Base-by-base conservation (phyloP, 2,113 vertebrate species). In the Anser cygnoides region DNA sequence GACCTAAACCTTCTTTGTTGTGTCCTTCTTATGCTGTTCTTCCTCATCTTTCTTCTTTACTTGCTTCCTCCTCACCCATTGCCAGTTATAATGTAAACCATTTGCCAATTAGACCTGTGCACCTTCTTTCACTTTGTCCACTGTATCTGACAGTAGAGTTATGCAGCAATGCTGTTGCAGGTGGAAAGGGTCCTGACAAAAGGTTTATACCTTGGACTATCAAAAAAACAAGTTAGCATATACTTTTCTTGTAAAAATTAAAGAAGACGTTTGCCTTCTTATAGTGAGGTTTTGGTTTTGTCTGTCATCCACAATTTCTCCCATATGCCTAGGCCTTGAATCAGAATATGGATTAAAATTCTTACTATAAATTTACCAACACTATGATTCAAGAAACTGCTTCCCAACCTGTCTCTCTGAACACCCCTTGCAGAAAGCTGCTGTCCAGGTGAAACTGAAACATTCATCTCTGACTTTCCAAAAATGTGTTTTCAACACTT, bases 1-100 rank as follows among this genome's bases (percentile, higher is more conserved):
- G 89, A 94, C 89, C 95, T 96, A 82, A 84, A 84, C 91, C 91
- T 95, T 77, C 89, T 74, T 92, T 93, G 90, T 91, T 52, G 85
- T 93, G 91, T 94, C 94, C 87, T 84, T 62, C 44, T 97, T 93
- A 77, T n/a, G 85, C 84, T 79, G 44, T 25, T 96, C 87, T 87
- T 92, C 80, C 61, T 68, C 90, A 67, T 84, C 89, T 83, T 52
- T 72, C 83, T 91, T 68, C 83, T 91, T 86, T 83, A 6, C 4
- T 31, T 62, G 44, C 58, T 87, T 31, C 33, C 52, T 92, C 26
- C 70, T 92, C 66, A 75, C n/a, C 65, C 65, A 5, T 4, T 82
- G 61, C 76, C 4, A 4, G 59, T 14, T 67, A 35, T 43, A 58
- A 25, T 3, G 65, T 16, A 62, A 91, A 43, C 33, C 33, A 5